Evolutionary conservation across 2,113 vertebrate species (phyloP), one percentile per base, ranked within the genome.

Genomic region (Oncorhynchus tshawytscha): DNA sequence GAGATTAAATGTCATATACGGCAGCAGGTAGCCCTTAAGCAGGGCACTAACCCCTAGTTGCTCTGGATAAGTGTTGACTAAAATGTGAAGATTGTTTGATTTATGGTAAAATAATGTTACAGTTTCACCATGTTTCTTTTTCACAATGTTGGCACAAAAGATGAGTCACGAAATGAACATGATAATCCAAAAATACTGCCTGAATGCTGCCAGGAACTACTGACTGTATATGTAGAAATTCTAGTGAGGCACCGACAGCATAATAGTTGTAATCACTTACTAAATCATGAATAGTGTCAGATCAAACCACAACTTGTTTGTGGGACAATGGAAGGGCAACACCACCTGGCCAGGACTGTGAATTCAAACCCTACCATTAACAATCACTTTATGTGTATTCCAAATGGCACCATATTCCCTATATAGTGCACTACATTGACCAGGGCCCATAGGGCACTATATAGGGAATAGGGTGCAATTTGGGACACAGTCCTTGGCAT

Each of bases 301-400:
- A 84, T 79, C 64, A 70, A 25, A 59, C 73, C 54, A 25, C 77
- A 66, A 64, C 60, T 67, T 31, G 71, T 48, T 66, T 27, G 16
- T 11, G 3, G 67, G 80, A 88, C 78, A 84, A 70, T 64, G 45
- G 67, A 31, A 20, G 8, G 68, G 73, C 75, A 79, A n/a, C 67
- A 68, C 59, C 59, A 68, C 13, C 67, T 20, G 31, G 7, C 16
- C 18, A 68, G 18, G 78, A 75, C 9, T 54, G 12, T 45, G 7
- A 67, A 74, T 70, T 75, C 65, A 79, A 73, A 45, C 73, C 51
- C 57, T 57, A n/a, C 51, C 73, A 62, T 60, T 77, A 78, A 81
- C 79, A 81, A 80, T 85, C 13, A 54, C 16, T 16, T 54, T 4
- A 15, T 18, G 15, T 54, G 15, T 54, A 3, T 54, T 18, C 51